A percentile compares a stretch with the other conserved stretches of the same genome.
phyloP scores from a whole-genome alignment of 2,888 invertebrate species.

The Lampropteryx suffumata region DNA sequence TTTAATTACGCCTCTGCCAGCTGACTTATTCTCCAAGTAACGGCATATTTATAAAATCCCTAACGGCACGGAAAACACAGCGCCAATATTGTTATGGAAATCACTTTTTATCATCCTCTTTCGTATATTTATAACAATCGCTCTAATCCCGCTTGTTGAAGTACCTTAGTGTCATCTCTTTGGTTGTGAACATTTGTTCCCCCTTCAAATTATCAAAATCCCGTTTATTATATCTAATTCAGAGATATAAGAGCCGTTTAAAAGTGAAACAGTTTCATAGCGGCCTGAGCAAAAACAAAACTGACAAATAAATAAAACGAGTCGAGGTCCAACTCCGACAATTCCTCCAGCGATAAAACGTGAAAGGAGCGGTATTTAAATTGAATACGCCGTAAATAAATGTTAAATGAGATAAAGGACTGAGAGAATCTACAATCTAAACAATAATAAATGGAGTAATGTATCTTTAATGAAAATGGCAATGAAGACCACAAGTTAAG shows the following conservation, averaged over 20 bases:
- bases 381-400: conserved; percentile 79
- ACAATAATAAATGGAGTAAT: conserved; percentile 74
- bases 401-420: conserved; percentile 79
- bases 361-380: conserved; percentile 75
- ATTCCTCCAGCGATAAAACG: conserved; percentile 73
- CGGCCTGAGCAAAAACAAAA: conserved; percentile 59
- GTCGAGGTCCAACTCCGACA: conserved; percentile 61
- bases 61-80: conserved; percentile 38
- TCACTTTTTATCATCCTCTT: conserved; percentile 39
- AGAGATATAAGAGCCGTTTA: conserved; percentile 19
- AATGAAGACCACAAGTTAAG: conserved; percentile 29
- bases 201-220: conserved; percentile 29
- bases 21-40: conserved; percentile 50
- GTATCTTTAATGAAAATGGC: conserved; percentile 70
- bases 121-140: conserved; percentile 37
- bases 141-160: conserved; percentile 37
- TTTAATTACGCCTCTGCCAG: conserved; percentile 70
- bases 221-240: conserved; percentile 22
- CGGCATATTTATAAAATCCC: conserved; percentile 42
- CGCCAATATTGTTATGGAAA: conserved; percentile 44
- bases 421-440: conserved; percentile 73
- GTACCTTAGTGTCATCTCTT: conserved; percentile 27
- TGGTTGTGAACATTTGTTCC: conserved; percentile 32
- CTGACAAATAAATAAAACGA: conserved; percentile 72
- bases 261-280: conserved; percentile 44